Evolutionary conservation across 2,888 invertebrate species (phyloP).

Genomic region (Holacanthella duospinosa): DNA sequence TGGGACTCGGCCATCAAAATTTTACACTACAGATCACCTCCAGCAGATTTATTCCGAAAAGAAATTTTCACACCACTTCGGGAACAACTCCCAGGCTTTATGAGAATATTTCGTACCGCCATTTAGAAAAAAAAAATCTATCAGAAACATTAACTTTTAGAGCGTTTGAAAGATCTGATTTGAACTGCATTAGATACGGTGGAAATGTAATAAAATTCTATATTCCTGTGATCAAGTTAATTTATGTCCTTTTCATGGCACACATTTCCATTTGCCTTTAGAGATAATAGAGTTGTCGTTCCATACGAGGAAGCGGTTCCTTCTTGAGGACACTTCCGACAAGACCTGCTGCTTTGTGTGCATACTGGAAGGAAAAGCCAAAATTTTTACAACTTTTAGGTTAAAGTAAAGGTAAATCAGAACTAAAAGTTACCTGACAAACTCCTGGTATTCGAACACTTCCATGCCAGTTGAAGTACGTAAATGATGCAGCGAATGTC

Average conservation of each 20-base stretch:
- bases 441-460: background rate
- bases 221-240: too few relatives aligned
- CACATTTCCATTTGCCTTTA: too few relatives aligned
- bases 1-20: constrained; percentile 23
- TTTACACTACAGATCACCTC: constrained; percentile 17
- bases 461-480: background rate
- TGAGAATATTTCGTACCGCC: constrained; percentile 19
- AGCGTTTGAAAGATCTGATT: too few relatives aligned
- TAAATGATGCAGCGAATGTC: background rate
- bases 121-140: too few relatives aligned
- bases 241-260: too few relatives aligned
- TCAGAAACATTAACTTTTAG: too few relatives aligned
- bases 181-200: too few relatives aligned
- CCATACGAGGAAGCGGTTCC: background rate
- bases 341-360: background rate
- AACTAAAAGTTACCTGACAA: background rate
- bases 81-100: constrained; percentile 22
- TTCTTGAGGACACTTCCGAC: background rate
- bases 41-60: constrained; percentile 24
- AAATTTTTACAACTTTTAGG: background rate
- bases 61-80: constrained; percentile 24
- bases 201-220: too few relatives aligned
- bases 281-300: background rate
- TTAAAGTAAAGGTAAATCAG: too few relatives aligned
- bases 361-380: background rate